A percentile compares a stretch with the other conserved stretches of the same genome.
phyloP scores from a whole-genome alignment of 2,113 vertebrate species.

The Haemorhous mexicanus region DNA sequence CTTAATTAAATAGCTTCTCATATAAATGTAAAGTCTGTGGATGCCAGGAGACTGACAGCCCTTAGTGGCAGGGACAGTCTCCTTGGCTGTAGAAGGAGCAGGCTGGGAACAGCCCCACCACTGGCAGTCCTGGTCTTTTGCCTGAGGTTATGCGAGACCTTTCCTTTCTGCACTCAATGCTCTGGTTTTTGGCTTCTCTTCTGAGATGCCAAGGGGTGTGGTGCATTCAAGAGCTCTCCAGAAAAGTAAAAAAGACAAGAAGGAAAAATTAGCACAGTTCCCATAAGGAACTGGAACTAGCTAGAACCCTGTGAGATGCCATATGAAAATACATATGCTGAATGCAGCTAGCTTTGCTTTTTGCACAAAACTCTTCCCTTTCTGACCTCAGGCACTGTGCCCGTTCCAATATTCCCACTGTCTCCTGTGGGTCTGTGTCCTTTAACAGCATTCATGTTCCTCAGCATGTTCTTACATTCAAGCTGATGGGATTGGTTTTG shows the following conservation, averaged over 20 bases:
- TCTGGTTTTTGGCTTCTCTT: neutral
- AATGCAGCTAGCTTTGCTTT: neutral
- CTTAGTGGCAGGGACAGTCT: neutral
- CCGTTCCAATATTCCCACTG: neutral
- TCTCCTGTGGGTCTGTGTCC: neutral
- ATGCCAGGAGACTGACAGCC: neutral
- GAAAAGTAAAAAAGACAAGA: neutral
- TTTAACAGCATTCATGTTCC: neutral
- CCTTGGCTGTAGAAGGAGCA: neutral
- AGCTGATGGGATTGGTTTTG: neutral
- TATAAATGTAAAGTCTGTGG: neutral
- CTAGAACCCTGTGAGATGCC: neutral
- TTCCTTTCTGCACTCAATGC: neutral
- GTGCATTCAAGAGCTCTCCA: neutral
- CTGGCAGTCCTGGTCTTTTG: neutral
- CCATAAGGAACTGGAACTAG: neutral
- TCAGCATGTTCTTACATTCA: neutral
- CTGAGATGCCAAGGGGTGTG: neutral
- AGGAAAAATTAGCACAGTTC: neutral
- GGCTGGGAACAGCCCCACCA: neutral
- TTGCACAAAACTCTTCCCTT: neutral
- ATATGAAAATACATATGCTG: neutral
- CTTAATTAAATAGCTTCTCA: constrained; percentile 38
- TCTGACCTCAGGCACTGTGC: neutral
- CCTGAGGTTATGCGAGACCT: neutral